Evolutionary conservation across 30 jellyfish, hydroid and myxozoan genomes (phyloP), one percentile per base, ranked within the genome.

Genomic region (Pelagia noctiluca): DNA sequence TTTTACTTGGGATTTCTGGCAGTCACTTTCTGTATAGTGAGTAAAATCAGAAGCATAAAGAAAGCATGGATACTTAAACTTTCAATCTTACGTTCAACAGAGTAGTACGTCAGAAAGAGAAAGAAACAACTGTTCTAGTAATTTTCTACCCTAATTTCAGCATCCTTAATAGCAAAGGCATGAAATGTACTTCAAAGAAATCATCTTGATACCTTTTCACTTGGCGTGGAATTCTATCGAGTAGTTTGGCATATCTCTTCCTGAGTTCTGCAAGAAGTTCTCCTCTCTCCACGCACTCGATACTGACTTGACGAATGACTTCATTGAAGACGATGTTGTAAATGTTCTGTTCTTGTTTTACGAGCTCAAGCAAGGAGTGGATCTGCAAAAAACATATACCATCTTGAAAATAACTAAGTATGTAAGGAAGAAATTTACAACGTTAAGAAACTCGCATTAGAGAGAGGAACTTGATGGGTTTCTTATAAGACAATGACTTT

Each of bases 221-320:
- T 61, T 84, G 93, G 25, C 89, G 70, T 2, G 97, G 97, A 25
- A 90, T 90, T 42, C 69, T 88, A 68, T 84, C 97, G 50, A 90
- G 63, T 35, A 90, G 35, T 32, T 67, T 90, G 81, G 94, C 97
- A 71, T 90, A 90, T 42, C 97, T 79, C 29, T 90, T 83, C 35
- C 97, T 50, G 54, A 90, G 85, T 5, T 83, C 93, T 32, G 97
- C 96, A 33, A 90, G 92, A 22, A 90, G 72, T 26, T 82, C 93
- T n/a, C 97, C 97, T 4, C 97, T 63, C 72, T 90, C 97, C 46
- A 77, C 89, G 67, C 97, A 90, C 32, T 90, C 97, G 12, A 90
- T 72, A 29, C 93, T 83, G 71, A 90, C 97, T 83, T 90, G 97
- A 2, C 97, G 97, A 24, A 90, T 90, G 34, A 90, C 78, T 61